Evolutionary conservation across 2,113 vertebrate genomes (phyloP), one percentile per base, ranked within the genome.

Genomic region (Garra rufa): DNA sequence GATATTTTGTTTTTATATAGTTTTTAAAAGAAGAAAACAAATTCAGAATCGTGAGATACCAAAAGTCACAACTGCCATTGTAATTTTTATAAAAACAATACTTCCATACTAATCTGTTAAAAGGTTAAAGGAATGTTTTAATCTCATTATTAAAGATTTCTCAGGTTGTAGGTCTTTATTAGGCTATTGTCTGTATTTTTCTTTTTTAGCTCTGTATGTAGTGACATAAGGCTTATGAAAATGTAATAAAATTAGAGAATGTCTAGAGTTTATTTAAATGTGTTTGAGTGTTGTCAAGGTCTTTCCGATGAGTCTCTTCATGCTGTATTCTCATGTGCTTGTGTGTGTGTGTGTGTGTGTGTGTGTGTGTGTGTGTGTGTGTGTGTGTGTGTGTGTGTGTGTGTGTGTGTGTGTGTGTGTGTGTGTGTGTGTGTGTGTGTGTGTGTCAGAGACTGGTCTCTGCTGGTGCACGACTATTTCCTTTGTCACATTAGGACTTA

Each of bases 181-280:
- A 34, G 34, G 17, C 2, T 55, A 21, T 55, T 19, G 52, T 55
- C 52, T 55, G 52, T 21, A 19, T 7, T 9, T 55, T 6, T 52
- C 19, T 19, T 55, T 21, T 55, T 52, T 52, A 52, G 6, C 17
- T 19, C 21, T 21, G 3, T 10, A 21, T 41, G 19, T 11, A 6
- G 21, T n/a, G 41, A 44, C 59, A n/a, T n/a, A n/a, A n/a, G 93
- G 95, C 95, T 94, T 93, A 89, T 57, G 75, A 79, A n/a, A 57
- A n/a, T 57, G 19, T 19, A 19, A 3, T 4, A n/a, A 13, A 61
- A 10, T 26, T 59, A 59, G 57, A 1, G 0, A 61, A 61, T 59
- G n/a, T n/a, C 26, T 63, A 30, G 14, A 0, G 91, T 88, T 86
- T 91, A 89, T 92, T 92, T 91, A 91, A 89, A 91, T 88, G 85